phyloP scores from a whole-genome alignment of 2,888 invertebrate genomes.

The Dioctria linearis region DNA sequence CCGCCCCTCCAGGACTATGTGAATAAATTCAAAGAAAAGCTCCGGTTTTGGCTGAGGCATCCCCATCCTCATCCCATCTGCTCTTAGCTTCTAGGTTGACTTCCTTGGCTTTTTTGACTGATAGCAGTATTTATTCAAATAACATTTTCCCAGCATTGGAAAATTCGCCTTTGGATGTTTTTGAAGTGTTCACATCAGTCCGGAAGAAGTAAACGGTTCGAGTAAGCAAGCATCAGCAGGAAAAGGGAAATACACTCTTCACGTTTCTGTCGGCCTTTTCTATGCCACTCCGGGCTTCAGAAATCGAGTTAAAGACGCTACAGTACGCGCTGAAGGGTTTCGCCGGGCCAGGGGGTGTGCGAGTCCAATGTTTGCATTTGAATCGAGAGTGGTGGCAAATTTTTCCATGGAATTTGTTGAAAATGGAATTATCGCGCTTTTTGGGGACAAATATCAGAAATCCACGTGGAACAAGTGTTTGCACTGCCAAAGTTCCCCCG shows the following conservation, averaged over 20 bases:
- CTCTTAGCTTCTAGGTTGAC: not conserved
- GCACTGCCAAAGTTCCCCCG: conserved; percentile 42
- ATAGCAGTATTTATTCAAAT: conserved; percentile 52
- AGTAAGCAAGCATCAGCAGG: conserved; percentile 5
- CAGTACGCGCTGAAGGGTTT: conserved; percentile 39
- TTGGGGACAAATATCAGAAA: conserved; percentile 50
- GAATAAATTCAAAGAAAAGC: conserved; percentile 2
- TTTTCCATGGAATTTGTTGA: conserved; percentile 50
- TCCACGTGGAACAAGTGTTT: conserved; percentile 50
- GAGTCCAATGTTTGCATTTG: conserved; percentile 50
- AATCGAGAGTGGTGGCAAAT: conserved; percentile 46
- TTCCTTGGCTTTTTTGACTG: conserved; percentile 38
- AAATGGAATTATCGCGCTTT: conserved; percentile 51
- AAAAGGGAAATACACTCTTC: conserved; percentile 39
- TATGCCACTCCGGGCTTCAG: not conserved
- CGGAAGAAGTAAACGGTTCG: conserved; percentile 23
- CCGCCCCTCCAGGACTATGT: not conserved
- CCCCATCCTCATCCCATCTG: not conserved
- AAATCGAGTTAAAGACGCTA: conserved; percentile 48
- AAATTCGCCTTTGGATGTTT: conserved; percentile 52
- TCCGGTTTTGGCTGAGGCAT: not conserved
- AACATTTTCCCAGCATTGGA: conserved; percentile 49
- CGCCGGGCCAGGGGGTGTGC: conserved; percentile 19
- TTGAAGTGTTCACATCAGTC: conserved; percentile 47
- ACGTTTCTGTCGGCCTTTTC: conserved; percentile 31